Evolutionary conservation across 2,797 vertebrate genomes (phyloP).

Genomic region (Emys orbicularis): DNA sequence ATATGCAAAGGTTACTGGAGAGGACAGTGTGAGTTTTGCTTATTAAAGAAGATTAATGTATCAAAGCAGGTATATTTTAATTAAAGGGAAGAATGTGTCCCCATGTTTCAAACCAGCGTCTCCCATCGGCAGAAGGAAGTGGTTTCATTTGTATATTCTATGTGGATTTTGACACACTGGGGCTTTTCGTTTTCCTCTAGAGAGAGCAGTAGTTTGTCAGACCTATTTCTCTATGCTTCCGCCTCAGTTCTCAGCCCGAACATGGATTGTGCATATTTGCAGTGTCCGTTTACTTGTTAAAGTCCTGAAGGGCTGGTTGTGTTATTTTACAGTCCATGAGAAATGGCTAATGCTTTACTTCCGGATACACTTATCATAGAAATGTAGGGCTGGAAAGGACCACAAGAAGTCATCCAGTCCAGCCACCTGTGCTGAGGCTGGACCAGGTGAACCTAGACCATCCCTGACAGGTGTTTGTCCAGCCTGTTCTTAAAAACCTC

Average conservation of each 20-base stretch:
- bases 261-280: rapidly evolving
- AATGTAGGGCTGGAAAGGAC: neutral
- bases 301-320: rapidly evolving
- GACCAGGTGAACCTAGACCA: neutral
- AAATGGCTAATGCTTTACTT: neutral
- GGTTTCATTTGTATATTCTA: rapidly evolving
- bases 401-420: neutral
- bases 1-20: constrained; percentile 11
- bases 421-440: neutral
- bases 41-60: constrained; percentile 23
- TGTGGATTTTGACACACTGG: neutral
- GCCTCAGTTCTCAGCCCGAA: neutral
- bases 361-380: neutral
- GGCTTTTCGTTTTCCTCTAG: neutral
- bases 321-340: neutral
- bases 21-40: constrained; percentile 13
- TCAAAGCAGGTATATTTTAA: constrained; percentile 23
- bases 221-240: neutral
- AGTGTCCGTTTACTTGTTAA: neutral
- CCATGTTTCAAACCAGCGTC: neutral
- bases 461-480: neutral
- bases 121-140: neutral
- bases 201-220: rapidly evolving
- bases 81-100: neutral
- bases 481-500: neutral